Percentiles rank a stretch among this genome's conserved stretches.
phyloP scores from a whole-genome alignment of 2,113 vertebrate species.

The Larimichthys crocea region DNA sequence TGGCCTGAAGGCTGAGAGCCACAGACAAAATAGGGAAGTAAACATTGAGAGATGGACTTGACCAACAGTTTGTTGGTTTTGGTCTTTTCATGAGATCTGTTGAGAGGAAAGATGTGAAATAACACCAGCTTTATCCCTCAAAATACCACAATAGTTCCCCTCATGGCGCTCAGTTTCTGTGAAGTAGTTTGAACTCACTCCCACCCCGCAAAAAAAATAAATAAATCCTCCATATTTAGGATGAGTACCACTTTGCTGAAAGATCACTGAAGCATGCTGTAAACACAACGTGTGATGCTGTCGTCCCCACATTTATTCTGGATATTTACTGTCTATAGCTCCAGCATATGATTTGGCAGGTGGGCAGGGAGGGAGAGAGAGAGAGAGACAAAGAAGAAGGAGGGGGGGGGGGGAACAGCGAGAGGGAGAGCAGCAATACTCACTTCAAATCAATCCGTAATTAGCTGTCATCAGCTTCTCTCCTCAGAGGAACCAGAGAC shows the following conservation, averaged over 20 bases:
- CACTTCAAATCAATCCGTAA: constrained; percentile 83
- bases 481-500: constrained; percentile 74
- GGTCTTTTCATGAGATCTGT: background rate
- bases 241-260: background rate
- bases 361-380: constrained; percentile 55
- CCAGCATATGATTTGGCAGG: constrained; percentile 72
- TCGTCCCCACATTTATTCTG: constrained; percentile 39
- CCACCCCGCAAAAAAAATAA: background rate
- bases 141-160: background rate
- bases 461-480: constrained; percentile 82
- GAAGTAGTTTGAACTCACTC: background rate
- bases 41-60: background rate
- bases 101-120: background rate
- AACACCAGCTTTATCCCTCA: background rate
- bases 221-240: constrained; percentile 2
- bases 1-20: background rate
- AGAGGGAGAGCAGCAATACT: constrained; percentile 64
- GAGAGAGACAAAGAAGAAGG: background rate
- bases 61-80: background rate
- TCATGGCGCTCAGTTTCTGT: background rate
- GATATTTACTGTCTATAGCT: constrained; percentile 57
- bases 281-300: constrained; percentile 49
- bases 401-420: background rate
- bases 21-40: background rate
- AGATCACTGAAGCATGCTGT: constrained; percentile 24